Base-by-base conservation (phyloP, 2,888 invertebrate genomes). In the Palloptera scutellata region DNA sequence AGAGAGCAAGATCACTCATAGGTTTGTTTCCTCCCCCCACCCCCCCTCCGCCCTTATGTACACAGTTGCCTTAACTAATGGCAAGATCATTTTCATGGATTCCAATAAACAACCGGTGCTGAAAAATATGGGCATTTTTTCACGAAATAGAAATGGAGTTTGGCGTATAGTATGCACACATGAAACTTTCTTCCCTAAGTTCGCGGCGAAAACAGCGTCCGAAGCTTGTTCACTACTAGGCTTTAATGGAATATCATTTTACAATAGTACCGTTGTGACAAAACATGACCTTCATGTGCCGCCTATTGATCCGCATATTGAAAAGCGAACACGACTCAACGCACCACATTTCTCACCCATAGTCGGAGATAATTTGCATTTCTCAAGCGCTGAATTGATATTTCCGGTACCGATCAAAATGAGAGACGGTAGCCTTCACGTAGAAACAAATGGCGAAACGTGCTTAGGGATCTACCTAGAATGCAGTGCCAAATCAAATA, bases 111-210 rank as follows among this genome's bases (percentile, higher is more conserved):
- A 88, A 73, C 91, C 93, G 1, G 83, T 85, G 68, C 81, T 91
- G 8, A 87, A 86, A 70, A 82, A 85, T 61, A 87, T 88, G 74
- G 93, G 93, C 20, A 86, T 91, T 64, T 81, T 93, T 60, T 88
- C 90, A 0, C 87, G 87, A 75, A 89, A 89, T 74, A 81, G 83
- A n/a, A 83, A 87, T 40, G 89, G 89, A 1, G 78, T 85, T 55
- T 94, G 94, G 94, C 86, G 86, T 61, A 87, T 91, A 1, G 83
- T 89, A 1, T 94, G 93, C 78, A 86, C 88, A 71, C 84, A 87
- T 55, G 86, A 83, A 70, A 74, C 77, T 9, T 64, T 66, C 43
- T 76, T 75, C 58, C 61, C 79, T 65, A 67, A 73, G 55, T 76
- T 81, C 41, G 75, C 75, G 40, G 77, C 79, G 1, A 75, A 77